Percentiles rank a stretch among this genome's conserved stretches.
Conservation (phyloP, 2,888 invertebrate genomes). For the Cheilosia impressa region DNA sequence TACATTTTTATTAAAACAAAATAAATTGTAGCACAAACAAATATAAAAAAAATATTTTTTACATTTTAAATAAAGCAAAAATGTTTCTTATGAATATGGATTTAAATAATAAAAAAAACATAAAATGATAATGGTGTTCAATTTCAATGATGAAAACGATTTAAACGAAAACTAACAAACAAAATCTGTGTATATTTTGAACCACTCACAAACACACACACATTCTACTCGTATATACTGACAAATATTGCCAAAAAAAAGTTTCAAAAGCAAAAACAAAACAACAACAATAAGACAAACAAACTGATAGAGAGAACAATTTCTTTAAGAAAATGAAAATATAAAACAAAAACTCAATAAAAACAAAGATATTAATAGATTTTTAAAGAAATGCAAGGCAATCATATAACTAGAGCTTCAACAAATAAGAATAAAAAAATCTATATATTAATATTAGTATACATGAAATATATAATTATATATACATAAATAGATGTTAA, state of each 20-base stretch:
- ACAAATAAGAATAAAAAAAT: conserved; percentile 78
- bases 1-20: conserved; percentile 68
- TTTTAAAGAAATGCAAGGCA: conserved; percentile 83
- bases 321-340: conserved; percentile 64
- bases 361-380: conserved; percentile 77
- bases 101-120: conserved; percentile 43
- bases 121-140: conserved; percentile 66
- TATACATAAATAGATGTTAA: conserved; percentile 76
- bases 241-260: conserved; percentile 65
- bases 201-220: conserved; percentile 42
- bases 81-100: conserved; percentile 70
- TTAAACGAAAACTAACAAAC: conserved; percentile 26
- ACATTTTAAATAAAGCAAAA: conserved; percentile 65
- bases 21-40: conserved; percentile 60
- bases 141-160: conserved; percentile 60
- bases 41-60: conserved; percentile 56
- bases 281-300: conserved; percentile 74
- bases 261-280: conserved; percentile 63
- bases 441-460: conserved; percentile 84
- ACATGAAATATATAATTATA: conserved; percentile 80
- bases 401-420: conserved; percentile 84
- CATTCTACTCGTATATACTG: conserved; percentile 45
- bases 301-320: conserved; percentile 80
- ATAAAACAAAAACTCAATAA: conserved; percentile 71
- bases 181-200: conserved; percentile 61